Conservation (phyloP, 2,888 invertebrate species). For the Acrocera orbiculus region DNA sequence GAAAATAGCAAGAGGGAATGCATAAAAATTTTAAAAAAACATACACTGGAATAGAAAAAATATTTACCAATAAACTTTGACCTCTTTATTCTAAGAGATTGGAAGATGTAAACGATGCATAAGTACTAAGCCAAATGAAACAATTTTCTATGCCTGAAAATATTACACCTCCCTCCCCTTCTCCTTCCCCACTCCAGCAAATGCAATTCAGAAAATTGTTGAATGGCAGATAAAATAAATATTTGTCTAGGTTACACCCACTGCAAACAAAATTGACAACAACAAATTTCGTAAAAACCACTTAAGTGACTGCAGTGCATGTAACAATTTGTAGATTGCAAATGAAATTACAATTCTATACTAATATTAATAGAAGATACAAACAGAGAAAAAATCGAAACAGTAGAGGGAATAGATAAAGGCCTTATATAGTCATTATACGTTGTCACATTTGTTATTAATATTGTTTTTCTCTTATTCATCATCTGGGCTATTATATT, state of each 20-base stretch:
- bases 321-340: constrained; percentile 7
- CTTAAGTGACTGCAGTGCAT: constrained; percentile 6
- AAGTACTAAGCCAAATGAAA: too few species aligned
- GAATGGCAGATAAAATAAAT: background rate
- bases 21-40: too few species aligned
- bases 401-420: background rate
- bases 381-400: too few species aligned
- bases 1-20: too few species aligned
- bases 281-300: background rate
- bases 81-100: too few species aligned
- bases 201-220: background rate
- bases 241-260: background rate
- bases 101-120: too few species aligned
- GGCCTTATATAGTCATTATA: background rate
- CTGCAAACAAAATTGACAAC: background rate
- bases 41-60: too few species aligned
- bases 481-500: background rate
- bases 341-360: constrained; percentile 6
- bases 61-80: too few species aligned
- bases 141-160: too few species aligned
- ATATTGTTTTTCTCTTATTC: background rate
- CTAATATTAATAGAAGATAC: background rate
- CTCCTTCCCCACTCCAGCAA: background rate
- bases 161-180: too few species aligned
- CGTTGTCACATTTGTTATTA: background rate